Percentiles rank a stretch among this genome's conserved stretches.
phyloP scores from a whole-genome alignment of 1,140 invertebrate genomes.

The Monomorium pharaonis region DNA sequence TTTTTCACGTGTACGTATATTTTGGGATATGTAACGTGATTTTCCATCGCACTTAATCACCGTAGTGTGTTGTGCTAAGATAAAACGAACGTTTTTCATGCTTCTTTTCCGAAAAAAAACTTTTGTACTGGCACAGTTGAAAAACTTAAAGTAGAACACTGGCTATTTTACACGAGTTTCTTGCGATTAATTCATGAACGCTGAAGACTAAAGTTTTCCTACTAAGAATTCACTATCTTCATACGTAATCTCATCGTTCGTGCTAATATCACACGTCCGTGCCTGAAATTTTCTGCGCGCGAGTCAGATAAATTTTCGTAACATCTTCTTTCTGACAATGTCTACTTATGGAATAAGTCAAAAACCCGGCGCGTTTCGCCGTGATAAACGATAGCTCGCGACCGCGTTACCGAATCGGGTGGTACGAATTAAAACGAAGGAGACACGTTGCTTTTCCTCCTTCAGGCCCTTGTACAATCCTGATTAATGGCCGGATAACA shows the following conservation, averaged over 20 bases:
- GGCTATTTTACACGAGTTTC: conserved; percentile 7
- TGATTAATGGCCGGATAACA: conserved; percentile 82
- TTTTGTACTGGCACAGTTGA: background rate
- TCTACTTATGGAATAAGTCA: conserved; percentile 3
- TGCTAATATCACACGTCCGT: conserved; percentile 1
- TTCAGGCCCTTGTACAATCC: conserved; percentile 68
- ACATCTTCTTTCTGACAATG: background rate
- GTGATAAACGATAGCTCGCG: conserved; percentile 39
- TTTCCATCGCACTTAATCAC: conserved; percentile 13
- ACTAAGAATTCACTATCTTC: background rate
- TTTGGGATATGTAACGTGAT: background rate
- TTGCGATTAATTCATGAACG: conserved; percentile 29
- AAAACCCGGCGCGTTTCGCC: conserved; percentile 27
- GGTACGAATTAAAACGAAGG: conserved; percentile 61
- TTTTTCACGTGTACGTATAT: background rate
- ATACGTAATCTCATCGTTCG: background rate
- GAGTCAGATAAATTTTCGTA: conserved; percentile 6
- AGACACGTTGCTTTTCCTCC: conserved; percentile 8
- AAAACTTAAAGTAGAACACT: conserved; percentile 2
- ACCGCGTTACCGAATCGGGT: background rate
- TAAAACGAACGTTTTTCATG: conserved; percentile 16
- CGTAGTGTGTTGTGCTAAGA: background rate
- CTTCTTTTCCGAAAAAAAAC: background rate
- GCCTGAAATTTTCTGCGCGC: background rate
- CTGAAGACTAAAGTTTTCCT: background rate